Base-by-base conservation (phyloP, 2,888 invertebrate species). In the Tetheella fluctuosa region DNA sequence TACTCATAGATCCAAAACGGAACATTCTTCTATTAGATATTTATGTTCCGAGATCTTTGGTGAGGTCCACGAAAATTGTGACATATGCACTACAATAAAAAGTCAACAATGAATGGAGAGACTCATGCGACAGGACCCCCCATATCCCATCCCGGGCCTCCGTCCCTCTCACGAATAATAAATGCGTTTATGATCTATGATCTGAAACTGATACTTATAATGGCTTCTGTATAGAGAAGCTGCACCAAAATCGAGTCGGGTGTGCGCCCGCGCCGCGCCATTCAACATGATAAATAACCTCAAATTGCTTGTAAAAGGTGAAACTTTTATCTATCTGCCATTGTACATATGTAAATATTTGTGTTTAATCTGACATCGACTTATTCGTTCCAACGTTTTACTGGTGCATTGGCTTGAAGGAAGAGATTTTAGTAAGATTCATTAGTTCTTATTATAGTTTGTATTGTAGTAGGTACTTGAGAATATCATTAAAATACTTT, bases 151-250 rank as follows among this genome's bases (percentile, higher is more conserved):
- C 79, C 83, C 78, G 76, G 79, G 76, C 80, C 80, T 82, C 76
- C 76, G 80, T 72, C 62, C 62, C 68, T 67, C 77, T 77, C 77
- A 83, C 81, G 81, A 84, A 86, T 83, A 85, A 91, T 30, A 30
- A 30, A 30, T 85, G 89, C 84, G 79, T 89, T 89, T 91, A 91
- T 92, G 93, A 93, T 93, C 91, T 92, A 93, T 91, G 93, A 92
- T 91, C 86, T 89, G 93, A 91, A 93, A 92, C 87, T 90, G 93
- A 93, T 93, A 92, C 92, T 91, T 90, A 89, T 91, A 89, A 91
- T 92, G 87, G 92, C 93, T 92, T 91, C 93, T 90, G 93, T 92
- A 88, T 90, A 89, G 88, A 89, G 89, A 87, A 89, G 89, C 87
- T 88, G 85, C 81, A 86, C 85, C 85, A 83, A 85, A 88, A 85